Evolutionary conservation across 53 echinoderm and acorn worm species (phyloP), one percentile per base, ranked within the genome.

Genomic region (Echinometra lucunter): DNA sequence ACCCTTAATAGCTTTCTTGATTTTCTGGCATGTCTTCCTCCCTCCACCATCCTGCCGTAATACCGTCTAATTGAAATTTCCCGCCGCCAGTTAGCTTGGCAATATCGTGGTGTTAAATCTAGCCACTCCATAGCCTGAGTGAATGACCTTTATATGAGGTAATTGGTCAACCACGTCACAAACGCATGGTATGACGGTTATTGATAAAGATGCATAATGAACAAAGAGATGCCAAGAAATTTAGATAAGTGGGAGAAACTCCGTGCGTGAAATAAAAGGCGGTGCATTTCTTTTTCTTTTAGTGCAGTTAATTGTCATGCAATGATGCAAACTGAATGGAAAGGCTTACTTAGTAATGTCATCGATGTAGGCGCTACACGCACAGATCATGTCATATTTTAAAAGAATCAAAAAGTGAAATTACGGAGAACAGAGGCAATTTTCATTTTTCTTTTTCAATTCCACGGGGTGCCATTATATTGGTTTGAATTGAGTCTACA

Each of bases 111-210:
- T 78, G 78, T 78, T 78, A 19, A 40, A 15, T 78, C 42, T n/a
- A n/a, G n/a, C n/a, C 38, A 18, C 38, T 42, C 42, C 23, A 78
- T 18, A 15, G 12, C 38, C 23, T 23, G 0, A 42, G 78, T 78
- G 42, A 78, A 78, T 78, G 78, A 78, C 78, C 78, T 23, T 42
- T 23, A 72, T 40, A 40, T 16, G 42, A 42, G 38, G 21, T 78
- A 42, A 78, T 78, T 78, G 78, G 78, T 78, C 72, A 78, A 78
- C 78, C 42, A 78, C 78, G 78, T 78, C 78, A 78, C 42, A 18
- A 42, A 40, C 7, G 42, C 78, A 42, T 21, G 38, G 72, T 72
- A 13, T 35, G 28, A 32, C 15, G 35, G 21, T 21, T 78, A 7
- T 78, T 12, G 40, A 78, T 6, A 42, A 78, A 78, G 19, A 42